These are phyloP conservation scores for Brachionus sp. DNA, from an alignment of 1,140 invertebrate species.

Conservation along the genomic window DNA sequence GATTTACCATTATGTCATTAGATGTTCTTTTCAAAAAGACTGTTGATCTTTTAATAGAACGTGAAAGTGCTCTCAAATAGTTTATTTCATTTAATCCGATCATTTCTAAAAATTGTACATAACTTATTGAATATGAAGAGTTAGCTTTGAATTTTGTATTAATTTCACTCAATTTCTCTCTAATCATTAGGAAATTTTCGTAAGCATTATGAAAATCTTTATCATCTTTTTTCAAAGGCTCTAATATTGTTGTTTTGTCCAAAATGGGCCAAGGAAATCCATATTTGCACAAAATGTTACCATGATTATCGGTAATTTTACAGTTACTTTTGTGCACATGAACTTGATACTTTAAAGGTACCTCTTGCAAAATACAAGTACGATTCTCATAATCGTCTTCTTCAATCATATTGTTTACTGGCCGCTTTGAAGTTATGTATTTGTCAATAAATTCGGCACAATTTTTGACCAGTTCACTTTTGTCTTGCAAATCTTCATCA, in stretches of 20 bases:
- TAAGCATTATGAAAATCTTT: neutral
- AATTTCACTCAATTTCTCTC: neutral
- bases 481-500: neutral
- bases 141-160: neutral
- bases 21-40: neutral
- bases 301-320: neutral
- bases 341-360: neutral
- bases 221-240: neutral
- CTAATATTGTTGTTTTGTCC: neutral
- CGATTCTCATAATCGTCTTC: too few relatives aligned
- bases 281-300: neutral
- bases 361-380: neutral
- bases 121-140: neutral
- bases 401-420: too few relatives aligned
- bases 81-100: neutral
- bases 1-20: neutral
- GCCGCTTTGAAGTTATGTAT: too few relatives aligned
- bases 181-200: neutral
- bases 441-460: too few relatives aligned
- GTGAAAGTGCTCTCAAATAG: neutral
- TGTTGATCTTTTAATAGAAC: neutral
- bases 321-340: neutral
- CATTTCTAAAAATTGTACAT: neutral
- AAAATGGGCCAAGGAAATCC: neutral
- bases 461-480: too few relatives aligned